Evolutionary conservation across 2,113 vertebrate species (phyloP).

Genomic region (Pyrgilauda ruficollis): DNA sequence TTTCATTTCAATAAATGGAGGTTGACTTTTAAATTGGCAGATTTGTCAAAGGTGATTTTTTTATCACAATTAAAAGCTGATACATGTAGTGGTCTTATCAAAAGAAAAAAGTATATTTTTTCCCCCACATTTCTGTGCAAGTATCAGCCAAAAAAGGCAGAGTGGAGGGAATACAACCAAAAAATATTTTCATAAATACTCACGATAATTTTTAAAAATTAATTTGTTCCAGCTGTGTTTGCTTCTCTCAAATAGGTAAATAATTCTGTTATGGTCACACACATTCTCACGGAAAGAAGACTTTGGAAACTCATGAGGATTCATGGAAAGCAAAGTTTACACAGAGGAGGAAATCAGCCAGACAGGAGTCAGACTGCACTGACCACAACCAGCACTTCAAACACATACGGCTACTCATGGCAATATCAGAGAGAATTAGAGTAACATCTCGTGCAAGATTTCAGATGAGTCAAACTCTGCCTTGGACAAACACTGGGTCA

Average conservation of each 20-base stretch:
- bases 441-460: neutral
- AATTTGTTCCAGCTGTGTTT: slow-evolving; percentile 18
- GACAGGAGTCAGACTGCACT: neutral
- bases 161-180: neutral
- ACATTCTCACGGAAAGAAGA: neutral
- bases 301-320: neutral
- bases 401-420: neutral
- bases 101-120: neutral
- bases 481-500: neutral
- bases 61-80: slow-evolving; percentile 48
- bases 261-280: neutral
- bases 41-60: slow-evolving; percentile 37
- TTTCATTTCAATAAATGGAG: slow-evolving; percentile 53
- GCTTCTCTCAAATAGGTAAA: neutral
- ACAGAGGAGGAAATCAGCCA: slow-evolving; percentile 3
- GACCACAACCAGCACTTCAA: neutral
- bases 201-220: neutral
- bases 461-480: neutral
- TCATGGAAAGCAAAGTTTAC: slow-evolving; percentile 23
- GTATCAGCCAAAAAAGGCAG: neutral
- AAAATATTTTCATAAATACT: neutral
- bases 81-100: neutral
- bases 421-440: neutral
- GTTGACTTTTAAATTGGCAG: slow-evolving; percentile 39
- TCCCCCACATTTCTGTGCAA: neutral